Evolutionary conservation across 1,140 invertebrate genomes (phyloP), one percentile per base, ranked within the genome.

Genomic region (Bombus turneri): DNA sequence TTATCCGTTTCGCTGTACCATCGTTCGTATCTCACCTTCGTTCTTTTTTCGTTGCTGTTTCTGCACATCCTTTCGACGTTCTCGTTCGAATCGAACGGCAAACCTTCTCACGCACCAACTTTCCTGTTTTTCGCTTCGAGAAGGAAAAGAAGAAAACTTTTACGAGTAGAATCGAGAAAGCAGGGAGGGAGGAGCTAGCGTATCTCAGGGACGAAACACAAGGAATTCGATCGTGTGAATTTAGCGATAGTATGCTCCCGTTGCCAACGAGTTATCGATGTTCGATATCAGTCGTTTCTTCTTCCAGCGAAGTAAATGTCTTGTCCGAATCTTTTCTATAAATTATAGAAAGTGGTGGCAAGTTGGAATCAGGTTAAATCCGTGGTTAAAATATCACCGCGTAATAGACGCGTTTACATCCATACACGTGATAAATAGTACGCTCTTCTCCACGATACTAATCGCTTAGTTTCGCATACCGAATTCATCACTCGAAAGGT

Each of bases 141-240:
- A 79, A 69, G 12, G 15, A 34, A 66, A 34, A n/a, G 74, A 69
- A 25, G 47, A 43, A 87, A 62, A 39, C 69, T 71, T 43, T 39
- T 4, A 12, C 25, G 25, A 25, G 22, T 18, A 13, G 66, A 53
- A 82, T 12, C 22, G 57, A 75, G 31, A 66, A 18, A 81, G 15
- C 66, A 37, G 15, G 39, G 2, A 9, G 8, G 15, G 39, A 18
- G 25, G 1, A 28, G 74, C 13, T 68, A 18, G 81, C 34, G 15
- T 37, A 22, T 37, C 66, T 10, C 9, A 12, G 34, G 1, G 34
- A 68, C 28, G 31, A 34, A 37, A 37, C 34, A 25, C 9, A 5
- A 4, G 22, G 34, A 37, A 68, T 68, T 68, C 64, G n/a, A 68
- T 68, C 34, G 34, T 25, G 34, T 37, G 37, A 68, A 68, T 68